Evolutionary conservation across 2,113 vertebrate genomes (phyloP).

Genomic region (Sinosuthora webbiana): DNA sequence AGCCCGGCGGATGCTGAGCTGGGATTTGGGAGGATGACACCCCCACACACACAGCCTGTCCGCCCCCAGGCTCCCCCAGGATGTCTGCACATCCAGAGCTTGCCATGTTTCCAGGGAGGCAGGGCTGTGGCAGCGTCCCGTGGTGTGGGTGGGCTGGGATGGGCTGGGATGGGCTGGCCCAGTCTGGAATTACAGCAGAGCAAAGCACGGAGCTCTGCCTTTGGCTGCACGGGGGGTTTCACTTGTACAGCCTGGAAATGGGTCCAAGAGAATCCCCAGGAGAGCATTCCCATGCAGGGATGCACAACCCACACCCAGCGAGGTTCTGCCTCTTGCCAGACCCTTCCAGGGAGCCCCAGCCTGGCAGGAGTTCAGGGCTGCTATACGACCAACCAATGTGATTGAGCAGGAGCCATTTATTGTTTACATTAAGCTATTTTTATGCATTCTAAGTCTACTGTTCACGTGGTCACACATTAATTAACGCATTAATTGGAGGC

Average conservation of each 20-base stretch:
- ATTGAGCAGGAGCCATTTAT: too few species aligned
- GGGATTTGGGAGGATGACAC: not conserved
- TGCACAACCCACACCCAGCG: not conserved
- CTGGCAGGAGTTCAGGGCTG: too few species aligned
- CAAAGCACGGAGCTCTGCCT: accelerated
- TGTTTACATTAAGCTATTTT: too few species aligned
- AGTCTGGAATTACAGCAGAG: accelerated
- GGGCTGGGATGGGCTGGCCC: not conserved
- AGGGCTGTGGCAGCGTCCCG: accelerated
- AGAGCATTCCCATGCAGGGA: accelerated
- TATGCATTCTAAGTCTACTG: too few species aligned
- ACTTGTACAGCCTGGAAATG: accelerated
- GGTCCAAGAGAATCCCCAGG: accelerated
- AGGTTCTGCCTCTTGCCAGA: not conserved
- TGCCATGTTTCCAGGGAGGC: not conserved
- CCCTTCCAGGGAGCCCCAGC: accelerated
- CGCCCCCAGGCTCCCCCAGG: accelerated
- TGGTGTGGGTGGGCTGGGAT: accelerated
- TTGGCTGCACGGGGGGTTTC: accelerated
- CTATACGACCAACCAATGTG: too few species aligned
- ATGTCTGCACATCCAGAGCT: not conserved
- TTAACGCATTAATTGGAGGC: too few species aligned
- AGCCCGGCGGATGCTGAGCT: accelerated
- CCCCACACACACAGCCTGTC: accelerated
- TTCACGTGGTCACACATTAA: too few species aligned